Evolutionary conservation across 2,113 vertebrate genomes (phyloP).

Genomic region (Sakesphorus luctuosus): DNA sequence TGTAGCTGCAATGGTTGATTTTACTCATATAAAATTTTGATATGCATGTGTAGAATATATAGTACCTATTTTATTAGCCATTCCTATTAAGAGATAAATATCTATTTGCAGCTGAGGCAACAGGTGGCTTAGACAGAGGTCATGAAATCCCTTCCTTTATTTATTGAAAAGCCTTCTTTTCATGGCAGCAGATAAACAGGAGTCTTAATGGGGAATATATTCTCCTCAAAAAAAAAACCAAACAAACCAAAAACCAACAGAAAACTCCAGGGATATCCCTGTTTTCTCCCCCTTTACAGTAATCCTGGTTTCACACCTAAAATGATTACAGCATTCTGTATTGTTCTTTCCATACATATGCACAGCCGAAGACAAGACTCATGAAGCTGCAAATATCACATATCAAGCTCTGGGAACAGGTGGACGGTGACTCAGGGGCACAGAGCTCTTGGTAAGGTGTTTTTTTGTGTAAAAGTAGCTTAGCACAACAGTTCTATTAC

Average conservation of each 20-base stretch:
- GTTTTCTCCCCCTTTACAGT: not conserved
- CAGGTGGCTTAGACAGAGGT: constrained; percentile 1
- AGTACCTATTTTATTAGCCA: not conserved
- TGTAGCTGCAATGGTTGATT: not conserved
- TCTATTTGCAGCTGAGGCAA: constrained; percentile 4
- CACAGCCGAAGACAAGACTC: not conserved
- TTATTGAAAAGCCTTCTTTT: constrained; percentile 32
- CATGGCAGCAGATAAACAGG: not conserved
- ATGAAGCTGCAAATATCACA: constrained; percentile 28
- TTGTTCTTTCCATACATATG: constrained; percentile 8
- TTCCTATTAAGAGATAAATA: not conserved
- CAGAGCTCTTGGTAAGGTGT: constrained; percentile 81
- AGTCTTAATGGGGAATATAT: not conserved
- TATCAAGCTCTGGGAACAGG: constrained; percentile 69
- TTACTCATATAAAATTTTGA: not conserved
- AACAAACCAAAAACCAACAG: not conserved
- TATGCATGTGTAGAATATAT: not conserved
- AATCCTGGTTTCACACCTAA: constrained; percentile 39
- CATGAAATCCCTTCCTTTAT: constrained; percentile 2
- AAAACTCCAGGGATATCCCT: not conserved
- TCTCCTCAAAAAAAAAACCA: not conserved
- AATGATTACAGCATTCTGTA: constrained; percentile 48
- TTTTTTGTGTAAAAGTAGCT: constrained; percentile 80
- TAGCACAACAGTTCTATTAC: constrained; percentile 69
- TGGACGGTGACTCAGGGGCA: constrained; percentile 67